Base-by-base conservation (phyloP, 2,797 vertebrate species). In the Gambusia yucatana region DNA sequence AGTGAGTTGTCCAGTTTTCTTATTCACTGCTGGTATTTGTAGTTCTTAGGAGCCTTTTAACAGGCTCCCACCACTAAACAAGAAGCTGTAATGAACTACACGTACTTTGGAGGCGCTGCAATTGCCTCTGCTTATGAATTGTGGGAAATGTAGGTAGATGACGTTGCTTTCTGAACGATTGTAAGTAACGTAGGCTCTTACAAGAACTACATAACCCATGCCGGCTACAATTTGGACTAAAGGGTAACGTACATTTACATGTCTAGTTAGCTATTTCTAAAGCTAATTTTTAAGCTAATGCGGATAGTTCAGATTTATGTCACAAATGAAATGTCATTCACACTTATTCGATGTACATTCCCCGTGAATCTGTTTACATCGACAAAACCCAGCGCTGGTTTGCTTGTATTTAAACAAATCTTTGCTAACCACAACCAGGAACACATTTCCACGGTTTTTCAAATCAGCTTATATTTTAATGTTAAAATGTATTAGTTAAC, bases 1-100 rank as follows among this genome's bases (percentile, higher is more conserved):
- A 95, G 93, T 97, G 96, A 97, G 96, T 95, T 97, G 96, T 96
- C 95, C 94, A 73, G 10, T 90, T 80, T 48, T 33, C 36, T 0
- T 8, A 69, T 5, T 75, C 3, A 13, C 52, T 77, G 25, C 65
- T 89, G 94, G 96, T 81, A 77, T 8, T 92, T 96, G 96, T 96
- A 96, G 96, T 97, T 86, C 28, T 1, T 1, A 0, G 13, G 2
- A 7, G 0, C 6, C 8, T 6, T 6, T 0, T 4, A 3, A 0
- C 0, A 8, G 0, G 17, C 0, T 3, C 39, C 70, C 6, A 2
- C 8, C 33, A 70, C 0, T 0, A 7, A 61, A 4, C 30, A 0
- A 25, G 3, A 77, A 16, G 2, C 1, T 1, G 1, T 4, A 1
- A 1, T 2, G 77, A 82, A 96, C 95, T 96, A 94, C 95, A 94